phyloP scores from a whole-genome alignment of 2,797 vertebrate genomes.

The Karalla daura region DNA sequence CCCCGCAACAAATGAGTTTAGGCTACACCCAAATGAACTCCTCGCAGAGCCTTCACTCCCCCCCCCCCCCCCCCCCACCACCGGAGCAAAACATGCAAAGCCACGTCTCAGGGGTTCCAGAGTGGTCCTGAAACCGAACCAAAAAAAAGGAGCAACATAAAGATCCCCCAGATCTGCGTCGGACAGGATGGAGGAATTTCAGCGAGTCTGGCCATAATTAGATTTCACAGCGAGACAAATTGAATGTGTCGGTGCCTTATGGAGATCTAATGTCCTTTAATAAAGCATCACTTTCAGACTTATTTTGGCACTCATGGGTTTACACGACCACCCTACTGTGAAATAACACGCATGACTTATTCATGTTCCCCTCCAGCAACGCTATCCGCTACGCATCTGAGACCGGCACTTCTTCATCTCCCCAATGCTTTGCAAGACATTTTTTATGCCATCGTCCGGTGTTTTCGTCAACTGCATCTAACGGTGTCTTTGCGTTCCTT shows the following conservation, averaged over 20 bases:
- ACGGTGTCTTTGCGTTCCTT: too few species aligned
- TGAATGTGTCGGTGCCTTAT: background rate
- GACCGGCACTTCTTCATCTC: background rate
- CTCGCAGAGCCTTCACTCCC: conserved; percentile 60
- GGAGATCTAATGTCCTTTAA: conserved; percentile 12
- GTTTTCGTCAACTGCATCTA: too few species aligned
- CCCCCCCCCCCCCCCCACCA: conserved; percentile 48
- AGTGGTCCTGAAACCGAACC: conserved; percentile 46
- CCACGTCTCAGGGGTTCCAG: conserved; percentile 66
- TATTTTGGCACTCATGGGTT: background rate
- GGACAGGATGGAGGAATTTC: conserved; percentile 5
- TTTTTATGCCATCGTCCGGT: too few species aligned
- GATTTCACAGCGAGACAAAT: conserved; percentile 3
- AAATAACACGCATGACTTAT: too few species aligned
- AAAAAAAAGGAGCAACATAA: conserved; percentile 44
- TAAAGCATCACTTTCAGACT: background rate
- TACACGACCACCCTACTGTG: too few species aligned
- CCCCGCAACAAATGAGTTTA: conserved; percentile 74
- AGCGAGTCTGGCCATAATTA: conserved; percentile 14
- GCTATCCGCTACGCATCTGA: background rate
- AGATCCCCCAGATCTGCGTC: conserved; percentile 13
- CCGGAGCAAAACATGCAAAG: conserved; percentile 72
- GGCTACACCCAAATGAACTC: conserved; percentile 76
- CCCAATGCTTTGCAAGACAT: too few species aligned
- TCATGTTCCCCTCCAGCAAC: background rate